These are phyloP conservation scores for Polietes domitor DNA, from an alignment of 2,888 invertebrate species.

Conservation along the genomic window DNA sequence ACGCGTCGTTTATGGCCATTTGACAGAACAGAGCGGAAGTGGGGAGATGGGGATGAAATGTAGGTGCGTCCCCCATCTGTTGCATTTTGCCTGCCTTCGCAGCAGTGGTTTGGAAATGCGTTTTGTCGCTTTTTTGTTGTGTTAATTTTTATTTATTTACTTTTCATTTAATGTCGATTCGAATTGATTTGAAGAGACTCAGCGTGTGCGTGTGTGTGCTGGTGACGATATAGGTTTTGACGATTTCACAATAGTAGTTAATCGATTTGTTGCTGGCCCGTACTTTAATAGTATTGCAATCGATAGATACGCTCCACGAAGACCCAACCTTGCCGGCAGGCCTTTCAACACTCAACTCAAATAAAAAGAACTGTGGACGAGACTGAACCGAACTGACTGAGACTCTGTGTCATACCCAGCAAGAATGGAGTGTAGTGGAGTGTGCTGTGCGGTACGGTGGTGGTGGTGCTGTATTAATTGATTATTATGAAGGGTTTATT, in stretches of 20 bases:
- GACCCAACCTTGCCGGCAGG: conserved; percentile 55
- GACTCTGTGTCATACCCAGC: not conserved
- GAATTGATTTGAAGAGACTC: too few species aligned
- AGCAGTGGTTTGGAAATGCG: not conserved
- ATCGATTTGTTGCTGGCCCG: conserved; percentile 36
- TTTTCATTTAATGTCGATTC: not conserved
- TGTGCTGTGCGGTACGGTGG: conserved; percentile 1
- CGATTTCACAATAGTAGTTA: conserved; percentile 44
- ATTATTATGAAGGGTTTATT: conserved; percentile 56
- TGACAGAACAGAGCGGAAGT: not conserved
- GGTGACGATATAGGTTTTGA: conserved; percentile 35
- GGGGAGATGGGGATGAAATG: too few species aligned
- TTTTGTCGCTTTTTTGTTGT: conserved; percentile 3
- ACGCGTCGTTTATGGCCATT: not conserved
- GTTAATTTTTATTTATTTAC: conserved; percentile 26
- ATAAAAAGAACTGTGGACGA: not conserved
- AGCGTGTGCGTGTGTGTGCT: too few species aligned
- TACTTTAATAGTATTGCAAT: conserved; percentile 38
- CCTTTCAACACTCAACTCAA: conserved; percentile 3
- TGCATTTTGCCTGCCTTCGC: not conserved
- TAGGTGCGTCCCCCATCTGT: conserved; percentile 15
- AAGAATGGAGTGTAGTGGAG: too few species aligned
- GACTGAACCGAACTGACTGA: not conserved
- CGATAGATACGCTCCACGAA: conserved; percentile 60
- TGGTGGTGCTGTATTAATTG: conserved; percentile 44